Percentiles rank a stretch among this genome's conserved stretches.
phyloP scores from a whole-genome alignment of 2,113 vertebrate species.

The Oreochromis tanganicae region DNA sequence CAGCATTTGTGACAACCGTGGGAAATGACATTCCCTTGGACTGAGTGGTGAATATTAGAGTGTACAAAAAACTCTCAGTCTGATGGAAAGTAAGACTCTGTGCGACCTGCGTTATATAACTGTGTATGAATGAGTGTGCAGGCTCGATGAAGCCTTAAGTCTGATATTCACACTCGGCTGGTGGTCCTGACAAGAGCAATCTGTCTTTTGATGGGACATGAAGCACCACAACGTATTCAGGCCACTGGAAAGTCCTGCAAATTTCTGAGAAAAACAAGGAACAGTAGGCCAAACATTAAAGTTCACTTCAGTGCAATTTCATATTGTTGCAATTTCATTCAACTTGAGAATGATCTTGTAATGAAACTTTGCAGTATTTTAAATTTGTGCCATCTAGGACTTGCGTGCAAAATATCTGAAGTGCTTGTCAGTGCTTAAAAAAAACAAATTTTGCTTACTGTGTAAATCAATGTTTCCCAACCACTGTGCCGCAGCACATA shows the following conservation, averaged over 20 bases:
- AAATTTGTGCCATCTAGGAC: background rate
- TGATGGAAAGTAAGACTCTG: background rate
- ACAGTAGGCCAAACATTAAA: background rate
- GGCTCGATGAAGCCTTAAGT: background rate
- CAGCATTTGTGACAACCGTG: background rate
- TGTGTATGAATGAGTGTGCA: background rate
- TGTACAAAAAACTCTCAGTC: background rate
- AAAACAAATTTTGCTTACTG: background rate
- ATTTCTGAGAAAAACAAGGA: background rate
- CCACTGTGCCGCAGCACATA: too few species aligned
- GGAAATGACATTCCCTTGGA: background rate
- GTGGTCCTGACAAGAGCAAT: conserved; percentile 12
- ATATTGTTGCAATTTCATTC: background rate
- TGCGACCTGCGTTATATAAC: background rate
- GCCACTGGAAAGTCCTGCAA: background rate
- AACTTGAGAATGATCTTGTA: background rate
- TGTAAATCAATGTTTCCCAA: background rate
- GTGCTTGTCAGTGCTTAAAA: background rate
- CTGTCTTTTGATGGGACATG: background rate
- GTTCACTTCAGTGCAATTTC: background rate
- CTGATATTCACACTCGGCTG: background rate
- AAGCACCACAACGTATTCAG: background rate
- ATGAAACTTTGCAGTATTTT: background rate
- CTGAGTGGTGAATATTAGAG: background rate
- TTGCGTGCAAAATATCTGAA: background rate